A percentile compares a stretch with the other conserved stretches of the same genome.
These are phyloP conservation scores for Cololabis saira DNA, from an alignment of 2,113 vertebrate species.

Conservation along the genomic window DNA sequence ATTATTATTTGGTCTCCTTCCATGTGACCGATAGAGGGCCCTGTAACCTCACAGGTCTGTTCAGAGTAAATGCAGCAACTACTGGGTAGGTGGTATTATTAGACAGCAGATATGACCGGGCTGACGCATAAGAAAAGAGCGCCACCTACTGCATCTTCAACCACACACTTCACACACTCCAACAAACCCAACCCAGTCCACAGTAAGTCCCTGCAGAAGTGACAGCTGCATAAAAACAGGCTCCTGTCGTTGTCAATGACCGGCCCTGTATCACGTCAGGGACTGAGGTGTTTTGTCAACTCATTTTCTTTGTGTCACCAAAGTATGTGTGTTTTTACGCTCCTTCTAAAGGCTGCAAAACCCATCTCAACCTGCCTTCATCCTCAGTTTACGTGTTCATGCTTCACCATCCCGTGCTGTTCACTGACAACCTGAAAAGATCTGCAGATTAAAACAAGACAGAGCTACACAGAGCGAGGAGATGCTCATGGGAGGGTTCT, in stretches of 20 bases:
- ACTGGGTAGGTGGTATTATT: neutral
- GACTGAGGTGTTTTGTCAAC: neutral
- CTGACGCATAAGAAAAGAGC: neutral
- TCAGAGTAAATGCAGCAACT: neutral
- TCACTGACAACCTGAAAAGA: conserved; percentile 34
- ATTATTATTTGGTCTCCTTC: neutral
- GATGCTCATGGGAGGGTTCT: too few relatives aligned
- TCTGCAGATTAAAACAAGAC: conserved; percentile 13
- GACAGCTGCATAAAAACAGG: too few relatives aligned
- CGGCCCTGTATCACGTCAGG: conserved; percentile 1
- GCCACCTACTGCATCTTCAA: conserved; percentile 9
- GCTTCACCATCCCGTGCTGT: neutral
- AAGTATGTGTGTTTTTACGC: too few relatives aligned
- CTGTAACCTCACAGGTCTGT: neutral
- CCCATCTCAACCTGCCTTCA: neutral
- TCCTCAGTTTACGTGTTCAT: neutral
- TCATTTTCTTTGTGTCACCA: neutral
- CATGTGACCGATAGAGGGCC: neutral
- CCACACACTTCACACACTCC: too few relatives aligned
- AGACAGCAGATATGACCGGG: neutral
- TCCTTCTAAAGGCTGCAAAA: conserved; percentile 7
- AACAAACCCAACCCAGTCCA: neutral
- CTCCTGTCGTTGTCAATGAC: neutral
- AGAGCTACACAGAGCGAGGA: neutral
- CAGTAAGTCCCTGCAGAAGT: too few relatives aligned